Evolutionary conservation across 2,888 invertebrate species (phyloP), one percentile per base, ranked within the genome.

Genomic region (Galerucella calmariensis): DNA sequence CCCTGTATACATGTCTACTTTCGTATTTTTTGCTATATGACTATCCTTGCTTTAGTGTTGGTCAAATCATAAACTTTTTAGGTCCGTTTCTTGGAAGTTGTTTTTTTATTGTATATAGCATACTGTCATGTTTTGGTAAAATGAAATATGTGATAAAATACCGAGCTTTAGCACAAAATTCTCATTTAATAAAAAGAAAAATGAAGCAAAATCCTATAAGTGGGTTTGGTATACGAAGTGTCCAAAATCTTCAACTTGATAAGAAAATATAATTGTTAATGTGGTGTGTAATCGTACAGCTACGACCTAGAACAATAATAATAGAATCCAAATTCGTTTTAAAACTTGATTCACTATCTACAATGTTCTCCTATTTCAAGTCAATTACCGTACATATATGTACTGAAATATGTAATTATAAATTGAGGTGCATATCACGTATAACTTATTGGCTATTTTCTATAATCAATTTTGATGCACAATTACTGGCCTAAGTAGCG

Each of bases 141-240:
- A 44, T 41, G 41, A 58, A 56, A 44, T 56, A 67, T 67, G 67
- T 67, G 67, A 69, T 69, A 61, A 48, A 59, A 48, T 61, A 48
- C 35, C 27, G 61, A 69, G 69, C 69, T 69, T 27, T 69, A 58
- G 44, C 48, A 46, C 48, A 69, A n/a, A 20, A 6, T 24, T 69
- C 14, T 48, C 14, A 61, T 48, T 48, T n/a, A 46, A 48, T 69
- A 69, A 69, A 61, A 69, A 61, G 61, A 61, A 69, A 46, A 67
- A 14, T 61, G 12, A 58, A 14, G 10, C 10, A 58, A 58, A 58
- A 58, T 2, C 5, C n/a, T 20, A 3, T 12, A 12, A 56, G 14
- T 56, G 56, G 14, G 9, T 56, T 16, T 35, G 35, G 35, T 35
- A 35, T 41, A 41, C 35, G 8, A 41, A 41, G 35, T 41, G 35